Conservation (phyloP, 1,140 invertebrate genomes). For the Megathymus violae region DNA sequence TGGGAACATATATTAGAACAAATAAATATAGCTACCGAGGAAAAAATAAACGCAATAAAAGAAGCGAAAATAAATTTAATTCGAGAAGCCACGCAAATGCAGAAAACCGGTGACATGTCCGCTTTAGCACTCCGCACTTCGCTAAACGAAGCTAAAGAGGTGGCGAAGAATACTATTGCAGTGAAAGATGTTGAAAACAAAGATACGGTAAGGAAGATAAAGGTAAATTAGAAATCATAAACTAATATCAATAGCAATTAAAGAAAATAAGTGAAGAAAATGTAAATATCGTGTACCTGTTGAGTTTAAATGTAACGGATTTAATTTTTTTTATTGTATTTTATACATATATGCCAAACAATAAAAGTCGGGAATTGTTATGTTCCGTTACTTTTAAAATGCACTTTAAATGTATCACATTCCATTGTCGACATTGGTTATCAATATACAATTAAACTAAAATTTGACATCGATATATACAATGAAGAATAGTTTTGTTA, state of each 20-base stretch:
- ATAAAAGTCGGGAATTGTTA: no score
- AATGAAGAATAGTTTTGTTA: no score
- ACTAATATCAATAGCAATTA: background rate
- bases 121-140: constrained; percentile 65
- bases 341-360: no score
- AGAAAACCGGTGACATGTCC: constrained; percentile 64
- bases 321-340: no score
- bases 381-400: no score
- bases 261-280: no score
- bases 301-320: no score
- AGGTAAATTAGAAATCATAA: background rate
- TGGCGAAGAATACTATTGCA: constrained; percentile 62
- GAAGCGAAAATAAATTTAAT: constrained; percentile 65
- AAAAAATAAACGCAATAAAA: constrained; percentile 78
- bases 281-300: no score
- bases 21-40: constrained; percentile 74
- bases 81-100: constrained; percentile 59
- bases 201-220: constrained; percentile 55
- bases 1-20: constrained; percentile 79
- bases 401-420: no score
- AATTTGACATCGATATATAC: no score
- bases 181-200: constrained; percentile 50
- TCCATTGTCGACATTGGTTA: no score
- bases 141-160: constrained; percentile 63
- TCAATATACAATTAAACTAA: no score